Evolutionary conservation across 2,888 invertebrate species (phyloP), one percentile per base, ranked within the genome.

Genomic region (Coenonympha arcania): DNA sequence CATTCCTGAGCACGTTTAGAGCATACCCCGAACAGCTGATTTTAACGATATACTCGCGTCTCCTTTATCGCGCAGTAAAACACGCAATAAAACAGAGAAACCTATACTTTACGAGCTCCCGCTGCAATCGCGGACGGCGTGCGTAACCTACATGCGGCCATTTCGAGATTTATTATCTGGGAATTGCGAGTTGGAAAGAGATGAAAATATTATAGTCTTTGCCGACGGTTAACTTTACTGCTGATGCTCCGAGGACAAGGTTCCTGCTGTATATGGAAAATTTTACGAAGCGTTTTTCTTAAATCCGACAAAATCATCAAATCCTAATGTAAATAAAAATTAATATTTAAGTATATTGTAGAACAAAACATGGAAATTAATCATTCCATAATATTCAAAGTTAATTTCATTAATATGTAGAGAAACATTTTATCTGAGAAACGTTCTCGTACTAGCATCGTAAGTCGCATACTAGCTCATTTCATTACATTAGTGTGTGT

Each of bases 151-250:
- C 85, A 87, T 86, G 87, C 86, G 87, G 87, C 87, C 87, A 85
- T 87, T 87, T 87, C 87, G 75, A 85, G 86, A 87, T 87, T 87
- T 87, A 87, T 87, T 87, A 87, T 76, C 87, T 87, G 87, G 87
- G 87, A 87, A 87, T 85, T 87, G 85, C 80, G 82, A 77, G 87
- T 82, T 79, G 76, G 87, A 87, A 69, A 68, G 85, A 76, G 87
- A 87, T 77, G 77, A 80, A 81, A 80, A 78, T 76, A 84, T 79
- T 77, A 76, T 75, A 79, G 82, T 82, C 83, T 76, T 72, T 68
- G 76, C 79, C 76, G 79, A 71, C 78, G 73, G 74, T 74, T 65
- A 79, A 78, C 72, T 72, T 69, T 71, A 67, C 66, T 76, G 78
- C 69, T 78, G 75, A 74, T 76, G 68, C 57, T 55, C 56, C 64